These are phyloP conservation scores for Galleria mellonella DNA, from an alignment of 1,140 invertebrate species.

Conservation along the genomic window DNA sequence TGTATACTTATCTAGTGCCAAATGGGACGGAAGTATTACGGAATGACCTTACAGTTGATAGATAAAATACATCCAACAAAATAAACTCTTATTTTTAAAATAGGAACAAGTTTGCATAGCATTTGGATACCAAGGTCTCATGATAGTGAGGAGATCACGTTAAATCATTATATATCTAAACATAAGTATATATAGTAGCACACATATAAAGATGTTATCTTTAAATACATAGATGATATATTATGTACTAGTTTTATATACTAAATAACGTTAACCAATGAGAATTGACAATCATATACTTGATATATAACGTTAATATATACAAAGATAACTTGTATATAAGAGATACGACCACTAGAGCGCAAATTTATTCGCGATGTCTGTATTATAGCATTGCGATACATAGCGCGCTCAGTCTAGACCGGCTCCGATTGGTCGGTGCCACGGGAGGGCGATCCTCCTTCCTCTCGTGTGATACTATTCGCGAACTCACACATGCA, in stretches of 20 bases:
- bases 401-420: conserved; percentile 29
- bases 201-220: too few species aligned
- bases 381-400: conserved; percentile 18
- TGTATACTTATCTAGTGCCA: conserved; percentile 5
- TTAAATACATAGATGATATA: too few species aligned
- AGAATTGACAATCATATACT: not conserved
- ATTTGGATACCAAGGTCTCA: conserved; percentile 34
- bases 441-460: conserved; percentile 65
- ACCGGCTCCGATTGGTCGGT: conserved; percentile 47
- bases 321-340: too few species aligned
- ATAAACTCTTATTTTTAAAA: not conserved
- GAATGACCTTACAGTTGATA: too few species aligned
- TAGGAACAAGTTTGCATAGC: conserved; percentile 37
- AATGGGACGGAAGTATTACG: too few species aligned
- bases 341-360: too few species aligned
- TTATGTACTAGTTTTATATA: not conserved
- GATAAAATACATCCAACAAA: too few species aligned
- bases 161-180: too few species aligned
- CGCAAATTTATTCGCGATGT: conserved; percentile 56
- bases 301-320: too few species aligned
- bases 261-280: conserved; percentile 3
- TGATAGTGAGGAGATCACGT: conserved; percentile 27
- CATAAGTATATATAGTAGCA: too few species aligned
- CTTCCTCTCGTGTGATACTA: conserved; percentile 65
- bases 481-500: conserved; percentile 56